phyloP scores from a whole-genome alignment of 2,113 vertebrate species.

The Noctilio leporinus region DNA sequence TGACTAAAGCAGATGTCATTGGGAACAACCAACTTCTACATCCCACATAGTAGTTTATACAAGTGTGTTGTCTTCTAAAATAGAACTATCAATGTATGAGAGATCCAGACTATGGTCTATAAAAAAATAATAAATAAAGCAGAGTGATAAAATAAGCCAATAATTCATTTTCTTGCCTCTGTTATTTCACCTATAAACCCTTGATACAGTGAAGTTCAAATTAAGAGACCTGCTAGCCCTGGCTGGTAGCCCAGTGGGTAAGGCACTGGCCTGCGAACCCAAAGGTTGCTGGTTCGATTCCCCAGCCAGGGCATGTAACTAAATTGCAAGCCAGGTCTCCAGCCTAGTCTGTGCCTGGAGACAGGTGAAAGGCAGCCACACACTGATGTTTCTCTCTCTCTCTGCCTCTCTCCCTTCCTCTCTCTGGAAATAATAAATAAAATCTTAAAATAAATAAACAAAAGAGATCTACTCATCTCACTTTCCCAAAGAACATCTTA shows the following conservation, averaged over 20 bases:
- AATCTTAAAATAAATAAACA: too few relatives aligned
- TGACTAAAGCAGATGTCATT: neutral
- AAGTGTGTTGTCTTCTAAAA: neutral
- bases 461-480: neutral
- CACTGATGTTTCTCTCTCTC: too few relatives aligned
- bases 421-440: too few relatives aligned
- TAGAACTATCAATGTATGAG: neutral
- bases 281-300: too few relatives aligned
- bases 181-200: neutral
- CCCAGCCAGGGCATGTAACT: too few relatives aligned
- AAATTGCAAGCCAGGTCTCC: too few relatives aligned
- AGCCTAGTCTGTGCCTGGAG: too few relatives aligned
- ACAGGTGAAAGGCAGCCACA: too few relatives aligned
- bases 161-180: neutral
- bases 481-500: neutral
- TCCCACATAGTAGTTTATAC: neutral
- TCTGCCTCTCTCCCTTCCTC: too few relatives aligned
- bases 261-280: too few relatives aligned
- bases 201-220: neutral
- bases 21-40: constrained; percentile 4
- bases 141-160: neutral
- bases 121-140: neutral
- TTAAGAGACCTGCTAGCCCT: too few relatives aligned
- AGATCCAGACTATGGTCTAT: neutral
- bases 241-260: too few relatives aligned